Base-by-base conservation (phyloP, 2,888 invertebrate species). In the Caenorhabditis zanzibari region DNA sequence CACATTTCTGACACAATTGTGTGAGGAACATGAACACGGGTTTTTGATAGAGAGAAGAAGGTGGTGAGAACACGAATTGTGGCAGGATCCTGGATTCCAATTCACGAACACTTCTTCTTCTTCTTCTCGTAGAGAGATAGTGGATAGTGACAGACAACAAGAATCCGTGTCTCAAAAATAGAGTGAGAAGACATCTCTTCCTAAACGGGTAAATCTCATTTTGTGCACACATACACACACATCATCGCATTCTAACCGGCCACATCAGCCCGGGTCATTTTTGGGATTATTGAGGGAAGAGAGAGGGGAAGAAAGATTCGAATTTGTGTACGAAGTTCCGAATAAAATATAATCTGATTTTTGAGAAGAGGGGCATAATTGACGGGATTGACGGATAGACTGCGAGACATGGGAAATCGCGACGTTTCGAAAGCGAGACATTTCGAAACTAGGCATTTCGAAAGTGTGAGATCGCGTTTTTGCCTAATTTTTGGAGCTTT, bases 151-250 rank as follows among this genome's bases (percentile, higher is more conserved):
- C 63, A 63, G 63, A 63, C 63, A 61, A 61, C 58, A 4, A 44
- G 16, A 44, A 44, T 16, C 12, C 56, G 54, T n/a, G n/a, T n/a
- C n/a, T 32, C 19, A 56, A 69, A 56, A 38, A 58, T 47, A 32
- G 54, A 14, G n/a, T n/a, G n/a, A n/a, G 73, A 73, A 38, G 16
- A 58, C 24, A 66, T 32, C 19, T 64, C 64, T 44, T 32, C 68
- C 68, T 68, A 63, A 56, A 66, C 49, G 75, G 66, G 75, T 75
- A 75, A 75, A 75, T 75, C 75, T 75, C 68, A 75, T 75, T 75
- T 75, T 9, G 75, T 47, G 5, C 47, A 44, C n/a, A n/a, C n/a
- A n/a, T 16, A 14, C 19, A 47, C 47, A 47, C 47, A 75, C 64
- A 75, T 66, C 74, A 75, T 75, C 56, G 41, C 28, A 56, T 75